These are phyloP conservation scores for Chelon labrosus DNA, from an alignment of 2,797 vertebrate genomes.

Conservation along the genomic window DNA sequence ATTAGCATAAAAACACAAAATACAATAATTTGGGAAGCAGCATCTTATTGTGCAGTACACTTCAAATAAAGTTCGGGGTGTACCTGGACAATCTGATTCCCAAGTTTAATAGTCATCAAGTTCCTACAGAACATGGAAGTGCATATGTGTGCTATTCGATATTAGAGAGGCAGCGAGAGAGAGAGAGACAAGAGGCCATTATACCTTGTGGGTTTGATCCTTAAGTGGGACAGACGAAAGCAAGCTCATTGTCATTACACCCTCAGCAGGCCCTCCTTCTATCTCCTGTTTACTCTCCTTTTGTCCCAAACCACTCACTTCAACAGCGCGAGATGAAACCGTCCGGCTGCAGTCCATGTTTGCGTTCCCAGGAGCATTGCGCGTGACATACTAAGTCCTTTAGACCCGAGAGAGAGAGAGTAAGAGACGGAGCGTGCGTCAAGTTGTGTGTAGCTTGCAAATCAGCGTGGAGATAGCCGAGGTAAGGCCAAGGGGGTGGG, in stretches of 20 bases:
- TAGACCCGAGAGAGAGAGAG: conserved; percentile 1
- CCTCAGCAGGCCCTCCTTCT: conserved; percentile 51
- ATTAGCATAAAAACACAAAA: neutral
- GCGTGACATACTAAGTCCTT: conserved; percentile 44
- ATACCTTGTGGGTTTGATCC: conserved; percentile 10
- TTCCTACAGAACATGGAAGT: neutral
- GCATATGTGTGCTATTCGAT: neutral
- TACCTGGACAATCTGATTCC: neutral
- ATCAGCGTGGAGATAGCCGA: neutral
- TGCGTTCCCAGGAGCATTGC: conserved; percentile 41
- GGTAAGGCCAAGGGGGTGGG: neutral
- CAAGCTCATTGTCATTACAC: conserved; percentile 72
- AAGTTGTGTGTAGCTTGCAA: conserved; percentile 8
- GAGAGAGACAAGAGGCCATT: conserved; percentile 9
- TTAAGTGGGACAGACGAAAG: conserved; percentile 51
- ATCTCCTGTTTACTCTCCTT: conserved; percentile 63
- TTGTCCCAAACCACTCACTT: conserved; percentile 58
- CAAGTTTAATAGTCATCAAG: neutral
- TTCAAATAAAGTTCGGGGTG: neutral
- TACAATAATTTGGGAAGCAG: neutral
- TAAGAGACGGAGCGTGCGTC: neutral
- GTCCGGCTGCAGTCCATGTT: conserved; percentile 40
- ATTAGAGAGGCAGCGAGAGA: neutral
- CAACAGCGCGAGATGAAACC: conserved; percentile 33
- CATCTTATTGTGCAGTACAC: neutral